Conservation (phyloP, 2,797 vertebrate species). For the Anisognathus igniventris region DNA sequence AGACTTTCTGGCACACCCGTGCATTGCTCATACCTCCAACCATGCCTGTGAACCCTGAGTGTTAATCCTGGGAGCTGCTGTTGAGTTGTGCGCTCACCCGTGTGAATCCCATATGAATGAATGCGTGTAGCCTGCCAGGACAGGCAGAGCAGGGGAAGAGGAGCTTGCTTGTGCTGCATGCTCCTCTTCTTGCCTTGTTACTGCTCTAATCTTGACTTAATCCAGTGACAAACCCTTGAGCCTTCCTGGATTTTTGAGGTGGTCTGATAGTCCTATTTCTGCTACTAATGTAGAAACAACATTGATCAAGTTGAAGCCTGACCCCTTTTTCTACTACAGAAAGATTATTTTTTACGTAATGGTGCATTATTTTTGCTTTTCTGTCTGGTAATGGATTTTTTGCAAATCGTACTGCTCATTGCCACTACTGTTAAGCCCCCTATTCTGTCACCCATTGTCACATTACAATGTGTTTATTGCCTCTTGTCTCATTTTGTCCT, state of each 20-base stretch:
- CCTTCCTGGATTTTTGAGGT: not conserved
- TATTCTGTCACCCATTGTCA: not conserved
- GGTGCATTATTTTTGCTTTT: not conserved
- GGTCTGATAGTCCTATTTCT: not conserved
- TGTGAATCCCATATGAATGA: not conserved
- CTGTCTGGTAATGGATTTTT: not conserved
- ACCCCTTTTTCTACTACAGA: not conserved
- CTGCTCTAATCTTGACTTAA: not conserved
- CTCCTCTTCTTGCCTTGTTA: not conserved
- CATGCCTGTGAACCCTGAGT: not conserved
- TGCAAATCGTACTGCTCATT: not conserved
- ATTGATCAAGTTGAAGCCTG: not conserved
- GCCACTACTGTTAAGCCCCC: not conserved
- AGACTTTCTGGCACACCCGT: not conserved
- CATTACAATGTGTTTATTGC: not conserved
- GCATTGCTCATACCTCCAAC: not conserved
- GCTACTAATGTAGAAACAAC: not conserved
- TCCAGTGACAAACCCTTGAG: not conserved
- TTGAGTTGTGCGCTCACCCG: not conserved
- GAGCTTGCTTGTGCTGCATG: not conserved
- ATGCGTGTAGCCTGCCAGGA: not conserved
- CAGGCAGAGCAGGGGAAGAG: not conserved
- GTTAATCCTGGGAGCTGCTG: not conserved
- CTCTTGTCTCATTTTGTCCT: not conserved
- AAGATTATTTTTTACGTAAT: not conserved